phyloP scores from a whole-genome alignment of 2,797 vertebrate genomes.

The Enoplosus armatus region DNA sequence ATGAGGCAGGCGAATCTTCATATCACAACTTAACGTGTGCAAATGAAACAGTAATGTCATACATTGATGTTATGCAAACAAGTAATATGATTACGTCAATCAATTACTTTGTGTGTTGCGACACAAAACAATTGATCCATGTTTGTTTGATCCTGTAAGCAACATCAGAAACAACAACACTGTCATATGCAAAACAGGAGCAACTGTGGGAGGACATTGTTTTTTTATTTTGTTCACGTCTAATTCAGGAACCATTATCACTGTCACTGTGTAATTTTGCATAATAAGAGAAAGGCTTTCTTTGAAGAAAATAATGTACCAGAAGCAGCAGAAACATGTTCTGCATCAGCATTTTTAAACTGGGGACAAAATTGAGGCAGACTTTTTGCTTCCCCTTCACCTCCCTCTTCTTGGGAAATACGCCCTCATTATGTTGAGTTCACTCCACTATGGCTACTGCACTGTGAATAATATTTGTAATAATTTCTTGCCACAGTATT shows the following conservation, averaged over 20 bases:
- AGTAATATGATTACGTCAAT: not conserved
- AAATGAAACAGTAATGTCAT: not conserved
- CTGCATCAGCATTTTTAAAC: conserved; percentile 34
- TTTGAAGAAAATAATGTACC: not conserved
- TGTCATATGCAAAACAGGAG: not conserved
- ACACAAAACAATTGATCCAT: not conserved
- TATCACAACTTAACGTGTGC: not conserved
- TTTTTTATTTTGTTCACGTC: not conserved
- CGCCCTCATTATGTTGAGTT: conserved; percentile 25
- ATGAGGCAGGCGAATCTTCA: not conserved
- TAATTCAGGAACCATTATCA: conserved; percentile 28
- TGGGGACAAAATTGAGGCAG: conserved; percentile 18
- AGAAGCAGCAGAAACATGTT: conserved; percentile 4
- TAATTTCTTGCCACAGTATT: conserved; percentile 51
- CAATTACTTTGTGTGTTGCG: not conserved
- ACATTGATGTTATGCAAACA: not conserved
- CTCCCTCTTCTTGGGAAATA: conserved; percentile 26
- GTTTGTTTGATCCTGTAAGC: conserved; percentile 4
- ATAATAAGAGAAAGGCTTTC: conserved; percentile 12
- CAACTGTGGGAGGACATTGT: not conserved
- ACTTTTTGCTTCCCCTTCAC: conserved; percentile 23
- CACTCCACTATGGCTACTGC: conserved; percentile 17
- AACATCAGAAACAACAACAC: not conserved
- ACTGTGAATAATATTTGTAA: conserved; percentile 63
- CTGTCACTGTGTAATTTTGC: conserved; percentile 9